Conservation (phyloP, 2,113 vertebrate species). For the Triplophysa dalaica region DNA sequence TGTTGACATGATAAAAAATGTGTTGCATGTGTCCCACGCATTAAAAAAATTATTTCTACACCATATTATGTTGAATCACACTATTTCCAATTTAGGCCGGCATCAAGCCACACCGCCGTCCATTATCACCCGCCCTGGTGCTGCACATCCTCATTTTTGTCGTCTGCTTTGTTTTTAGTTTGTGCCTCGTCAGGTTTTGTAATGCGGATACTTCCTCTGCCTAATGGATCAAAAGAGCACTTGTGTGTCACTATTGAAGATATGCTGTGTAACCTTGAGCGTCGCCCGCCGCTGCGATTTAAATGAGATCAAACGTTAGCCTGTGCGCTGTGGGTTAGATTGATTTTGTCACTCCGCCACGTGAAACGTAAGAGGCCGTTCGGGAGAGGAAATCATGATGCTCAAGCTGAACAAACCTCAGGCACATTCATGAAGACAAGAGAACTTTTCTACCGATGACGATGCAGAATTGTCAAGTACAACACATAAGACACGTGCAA, state of each 20-base stretch:
- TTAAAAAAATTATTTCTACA: background rate
- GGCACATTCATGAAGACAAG: background rate
- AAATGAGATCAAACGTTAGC: slow-evolving; percentile 8
- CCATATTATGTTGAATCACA: background rate
- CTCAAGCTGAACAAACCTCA: background rate
- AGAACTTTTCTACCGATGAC: background rate
- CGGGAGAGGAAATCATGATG: background rate
- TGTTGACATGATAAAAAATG: background rate
- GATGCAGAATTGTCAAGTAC: background rate
- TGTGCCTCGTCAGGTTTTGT: slow-evolving; percentile 18
- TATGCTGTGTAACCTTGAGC: slow-evolving; percentile 13
- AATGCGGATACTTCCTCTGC: slow-evolving; percentile 19
- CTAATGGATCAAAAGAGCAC: slow-evolving; percentile 37
- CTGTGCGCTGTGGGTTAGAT: slow-evolving; percentile 6
- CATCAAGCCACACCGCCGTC: background rate
- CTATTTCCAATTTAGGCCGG: background rate
- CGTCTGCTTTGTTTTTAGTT: slow-evolving; percentile 11
- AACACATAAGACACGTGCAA: background rate
- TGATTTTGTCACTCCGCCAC: background rate
- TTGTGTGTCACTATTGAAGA: slow-evolving; percentile 27
- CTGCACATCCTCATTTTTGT: slow-evolving; percentile 1
- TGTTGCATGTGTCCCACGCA: background rate
- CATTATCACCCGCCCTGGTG: slow-evolving; percentile 9
- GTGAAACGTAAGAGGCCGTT: background rate
- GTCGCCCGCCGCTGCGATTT: background rate